Evolutionary conservation across 2,888 invertebrate genomes (phyloP).

Genomic region (Chloromyia formosa): DNA sequence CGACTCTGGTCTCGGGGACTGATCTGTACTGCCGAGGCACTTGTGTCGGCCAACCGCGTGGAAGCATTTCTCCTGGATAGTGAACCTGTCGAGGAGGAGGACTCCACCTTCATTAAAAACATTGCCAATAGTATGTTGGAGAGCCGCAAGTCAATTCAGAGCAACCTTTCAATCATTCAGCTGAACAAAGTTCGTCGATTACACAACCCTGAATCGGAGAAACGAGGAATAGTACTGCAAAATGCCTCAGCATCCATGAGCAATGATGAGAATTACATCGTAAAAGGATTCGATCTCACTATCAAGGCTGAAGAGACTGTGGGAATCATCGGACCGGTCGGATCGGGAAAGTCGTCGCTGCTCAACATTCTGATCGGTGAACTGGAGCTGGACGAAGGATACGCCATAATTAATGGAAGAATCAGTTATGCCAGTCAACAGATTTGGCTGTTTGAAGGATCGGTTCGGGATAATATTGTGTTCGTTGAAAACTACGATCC

Average conservation of each 20-base stretch:
- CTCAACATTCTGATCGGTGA: conserved; percentile 79
- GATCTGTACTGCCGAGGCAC: conserved; percentile 78
- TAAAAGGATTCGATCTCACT: conserved; percentile 45
- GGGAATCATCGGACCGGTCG: conserved; percentile 74
- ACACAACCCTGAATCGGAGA: conserved; percentile 49
- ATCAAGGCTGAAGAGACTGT: conserved; percentile 40
- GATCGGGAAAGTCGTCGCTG: conserved; percentile 79
- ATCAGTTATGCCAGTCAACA: conserved; percentile 83
- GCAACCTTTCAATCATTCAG: conserved; percentile 31
- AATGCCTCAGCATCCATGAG: conserved; percentile 46
- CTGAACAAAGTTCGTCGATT: conserved; percentile 9
- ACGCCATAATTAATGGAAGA: conserved; percentile 69
- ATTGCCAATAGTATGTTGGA: conserved; percentile 55
- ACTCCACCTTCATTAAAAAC: conserved; percentile 18
- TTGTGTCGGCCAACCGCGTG: conserved; percentile 77
- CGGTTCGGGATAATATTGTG: conserved; percentile 90
- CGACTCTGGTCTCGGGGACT: conserved; percentile 84
- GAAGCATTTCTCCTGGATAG: conserved; percentile 70
- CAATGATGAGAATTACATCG: conserved; percentile 33
- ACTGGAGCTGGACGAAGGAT: conserved; percentile 71
- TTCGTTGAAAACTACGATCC: conserved; percentile 81
- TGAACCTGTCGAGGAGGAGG: conserved; percentile 54
- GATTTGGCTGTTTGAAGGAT: conserved; percentile 82
- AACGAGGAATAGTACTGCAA: conserved; percentile 46
- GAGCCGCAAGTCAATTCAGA: conserved; percentile 52